Conservation (phyloP, 2,888 invertebrate species). For the Plutella xylostella region DNA sequence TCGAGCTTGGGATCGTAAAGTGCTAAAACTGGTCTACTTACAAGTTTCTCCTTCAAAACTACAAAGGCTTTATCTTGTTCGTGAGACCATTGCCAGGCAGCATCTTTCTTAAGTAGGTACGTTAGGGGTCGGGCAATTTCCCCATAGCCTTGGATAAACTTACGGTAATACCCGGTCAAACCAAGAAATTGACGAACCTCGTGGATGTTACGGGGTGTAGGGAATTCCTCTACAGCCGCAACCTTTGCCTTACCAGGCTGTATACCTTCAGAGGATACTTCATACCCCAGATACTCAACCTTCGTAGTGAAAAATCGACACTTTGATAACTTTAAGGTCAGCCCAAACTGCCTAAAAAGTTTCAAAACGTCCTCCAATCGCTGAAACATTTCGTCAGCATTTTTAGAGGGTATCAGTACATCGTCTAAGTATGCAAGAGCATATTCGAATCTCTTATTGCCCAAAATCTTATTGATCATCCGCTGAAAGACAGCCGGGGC, state of each 20-base stretch:
- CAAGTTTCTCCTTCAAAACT: neutral
- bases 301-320: neutral
- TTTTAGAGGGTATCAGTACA: neutral
- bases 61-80: neutral
- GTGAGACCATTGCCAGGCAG: neutral
- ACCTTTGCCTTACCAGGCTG: neutral
- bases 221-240: neutral
- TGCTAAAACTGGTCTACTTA: conserved; percentile 13
- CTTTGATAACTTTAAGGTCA: neutral
- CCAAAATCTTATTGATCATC: neutral
- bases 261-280: neutral
- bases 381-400: neutral
- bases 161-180: conserved; percentile 7
- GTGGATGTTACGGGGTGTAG: neutral
- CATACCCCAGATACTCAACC: conserved; percentile 3
- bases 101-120: conserved; percentile 7
- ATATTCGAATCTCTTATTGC: neutral
- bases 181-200: conserved; percentile 7
- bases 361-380: neutral
- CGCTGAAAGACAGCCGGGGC: neutral
- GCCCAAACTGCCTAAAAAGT: neutral
- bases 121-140: neutral
- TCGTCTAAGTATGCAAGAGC: conserved; percentile 1
- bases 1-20: conserved; percentile 18
- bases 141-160: conserved; percentile 9